phyloP scores from a whole-genome alignment of 1,140 invertebrate species.

The Lepidotrigona ventralis region DNA sequence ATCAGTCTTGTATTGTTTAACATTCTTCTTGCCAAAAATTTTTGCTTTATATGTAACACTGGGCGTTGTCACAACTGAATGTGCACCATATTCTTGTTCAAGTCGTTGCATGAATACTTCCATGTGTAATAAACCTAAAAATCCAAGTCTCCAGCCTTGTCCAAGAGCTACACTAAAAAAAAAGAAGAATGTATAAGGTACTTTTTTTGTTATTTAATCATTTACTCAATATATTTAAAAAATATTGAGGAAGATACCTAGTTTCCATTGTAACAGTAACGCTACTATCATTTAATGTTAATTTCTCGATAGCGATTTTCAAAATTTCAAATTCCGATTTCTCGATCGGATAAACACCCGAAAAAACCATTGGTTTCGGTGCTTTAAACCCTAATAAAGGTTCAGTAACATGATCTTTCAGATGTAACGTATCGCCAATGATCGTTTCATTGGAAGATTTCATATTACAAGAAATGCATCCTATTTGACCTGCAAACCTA shows the following conservation, averaged over 20 bases:
- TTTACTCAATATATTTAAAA: slow-evolving; percentile 5
- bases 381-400: slow-evolving; percentile 85
- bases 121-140: slow-evolving; percentile 96
- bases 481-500: slow-evolving; percentile 87
- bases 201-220: not conserved
- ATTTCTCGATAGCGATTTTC: slow-evolving; percentile 92
- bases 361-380: slow-evolving; percentile 95
- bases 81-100: slow-evolving; percentile 95
- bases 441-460: slow-evolving; percentile 87
- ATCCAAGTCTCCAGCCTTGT: slow-evolving; percentile 95
- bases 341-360: slow-evolving; percentile 95
- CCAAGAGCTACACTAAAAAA: slow-evolving; percentile 91
- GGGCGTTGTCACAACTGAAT: slow-evolving; percentile 94
- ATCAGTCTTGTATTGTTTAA: slow-evolving; percentile 83
- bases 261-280: slow-evolving; percentile 89
- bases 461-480: slow-evolving; percentile 91
- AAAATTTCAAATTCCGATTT: slow-evolving; percentile 89
- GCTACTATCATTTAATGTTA: slow-evolving; percentile 96
- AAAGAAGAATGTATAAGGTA: not conserved
- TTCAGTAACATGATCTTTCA: slow-evolving; percentile 81
- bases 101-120: slow-evolving; percentile 97
- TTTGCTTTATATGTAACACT: slow-evolving; percentile 96
- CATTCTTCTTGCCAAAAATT: slow-evolving; percentile 84
- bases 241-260: slow-evolving; percentile 81
- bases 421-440: slow-evolving; percentile 93